Base-by-base conservation (phyloP, 2,113 vertebrate species). In the Lycaon pictus region DNA sequence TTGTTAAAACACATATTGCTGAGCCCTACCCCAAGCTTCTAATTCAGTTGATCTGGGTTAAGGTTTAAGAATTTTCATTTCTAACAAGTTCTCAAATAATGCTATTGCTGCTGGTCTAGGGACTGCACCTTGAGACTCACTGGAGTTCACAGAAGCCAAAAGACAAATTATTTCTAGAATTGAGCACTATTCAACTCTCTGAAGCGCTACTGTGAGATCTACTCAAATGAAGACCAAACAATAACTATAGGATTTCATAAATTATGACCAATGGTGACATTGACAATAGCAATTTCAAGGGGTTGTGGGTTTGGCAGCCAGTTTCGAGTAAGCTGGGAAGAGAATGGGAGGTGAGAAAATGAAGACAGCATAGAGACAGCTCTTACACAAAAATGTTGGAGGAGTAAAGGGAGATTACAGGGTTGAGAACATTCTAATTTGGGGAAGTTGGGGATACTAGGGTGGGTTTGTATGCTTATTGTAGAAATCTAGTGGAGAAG, bases 81-180 rank as follows among this genome's bases (percentile, higher is more conserved):
- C 90, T 83, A 82, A 58, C 32, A 88, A 88, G 35, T 84, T 93
- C 60, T 48, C 16, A 96, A 88, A 91, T 55, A 35, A 92, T 92
- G 79, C 56, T 94, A 27, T 92, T 88, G 84, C 62, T 97, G 5
- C 20, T 90, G 23, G 23, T 62, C 62, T 11, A 76, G 76, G n/a
- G 15, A 35, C 58, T 55, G 90, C n/a, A 90, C 71, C 62, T 94
- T 69, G 79, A 63, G 82, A 95, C 71, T 11, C 60, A 91, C 11
- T 79, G 55, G 10, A 72, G 53, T 91, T 88, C 35, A 84, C 7
- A 88, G 71, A 65, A 58, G 48, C 32, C 56, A 88, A 84, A 87
- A 94, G 25, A 60, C 67, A 82, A 82, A 63, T 5, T 35, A 2
- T 58, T 85, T 96, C 76, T 76, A 81, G 20, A 76, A 15, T 60